Evolutionary conservation across 2,797 vertebrate species (phyloP).

Genomic region (Peromyscus attwateri): DNA sequence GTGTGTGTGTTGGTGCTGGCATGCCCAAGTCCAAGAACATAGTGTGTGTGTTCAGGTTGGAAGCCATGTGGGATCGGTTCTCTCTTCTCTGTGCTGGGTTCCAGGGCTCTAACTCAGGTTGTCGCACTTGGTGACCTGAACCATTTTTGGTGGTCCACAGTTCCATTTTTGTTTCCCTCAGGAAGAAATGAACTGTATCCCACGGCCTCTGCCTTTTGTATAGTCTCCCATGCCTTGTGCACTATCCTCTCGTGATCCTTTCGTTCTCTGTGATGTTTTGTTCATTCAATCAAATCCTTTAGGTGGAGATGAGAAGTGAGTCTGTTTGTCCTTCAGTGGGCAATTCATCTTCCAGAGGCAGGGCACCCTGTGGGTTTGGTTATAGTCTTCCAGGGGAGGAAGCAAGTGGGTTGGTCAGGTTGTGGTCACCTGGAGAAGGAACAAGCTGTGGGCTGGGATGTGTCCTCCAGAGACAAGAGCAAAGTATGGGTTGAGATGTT

Average conservation of each 20-base stretch:
- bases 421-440: not conserved
- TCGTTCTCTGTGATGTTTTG: conserved; percentile 49
- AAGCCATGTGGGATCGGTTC: not conserved
- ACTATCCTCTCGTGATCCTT: not conserved
- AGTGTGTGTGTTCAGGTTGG: not conserved
- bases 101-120: not conserved
- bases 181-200: conserved; percentile 42
- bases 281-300: conserved; percentile 42
- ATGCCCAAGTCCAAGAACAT: not conserved
- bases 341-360: not conserved
- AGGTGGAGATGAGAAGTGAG: not conserved
- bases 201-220: conserved; percentile 9
- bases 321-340: not conserved
- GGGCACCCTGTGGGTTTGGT: not conserved
- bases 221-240: not conserved
- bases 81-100: not conserved
- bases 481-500: not conserved
- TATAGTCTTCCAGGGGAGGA: not conserved
- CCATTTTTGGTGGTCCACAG: not conserved
- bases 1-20: not conserved
- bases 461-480: not conserved
- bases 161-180: conserved; percentile 58
- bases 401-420: not conserved
- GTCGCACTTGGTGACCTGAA: not conserved
- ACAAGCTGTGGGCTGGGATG: not conserved